Evolutionary conservation across 2,113 vertebrate species (phyloP).

Genomic region (Leptocoma aspasia): DNA sequence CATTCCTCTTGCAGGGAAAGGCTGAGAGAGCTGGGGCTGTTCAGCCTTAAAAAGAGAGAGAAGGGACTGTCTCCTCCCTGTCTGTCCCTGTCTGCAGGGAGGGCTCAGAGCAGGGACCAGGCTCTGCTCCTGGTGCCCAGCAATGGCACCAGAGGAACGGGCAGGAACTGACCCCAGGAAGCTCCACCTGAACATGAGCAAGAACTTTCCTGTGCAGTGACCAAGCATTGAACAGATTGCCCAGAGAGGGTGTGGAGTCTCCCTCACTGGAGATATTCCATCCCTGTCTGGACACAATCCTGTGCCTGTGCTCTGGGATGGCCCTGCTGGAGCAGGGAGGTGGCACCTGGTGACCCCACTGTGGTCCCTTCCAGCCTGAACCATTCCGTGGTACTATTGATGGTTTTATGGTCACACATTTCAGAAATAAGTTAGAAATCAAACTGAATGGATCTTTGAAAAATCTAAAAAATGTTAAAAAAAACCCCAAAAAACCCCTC

Average conservation of each 20-base stretch:
- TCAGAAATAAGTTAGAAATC: background rate
- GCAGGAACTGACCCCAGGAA: background rate
- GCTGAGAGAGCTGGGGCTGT: background rate
- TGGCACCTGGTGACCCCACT: background rate
- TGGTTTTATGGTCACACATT: background rate
- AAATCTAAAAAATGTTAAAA: background rate
- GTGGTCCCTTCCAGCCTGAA: background rate
- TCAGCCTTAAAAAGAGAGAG: background rate
- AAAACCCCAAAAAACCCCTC: background rate
- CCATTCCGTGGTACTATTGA: background rate
- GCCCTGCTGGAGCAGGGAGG: background rate
- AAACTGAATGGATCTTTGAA: background rate
- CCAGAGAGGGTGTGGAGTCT: background rate
- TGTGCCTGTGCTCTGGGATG: background rate
- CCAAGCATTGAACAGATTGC: accelerated
- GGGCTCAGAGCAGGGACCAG: background rate
- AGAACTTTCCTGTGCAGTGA: background rate
- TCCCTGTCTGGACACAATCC: accelerated
- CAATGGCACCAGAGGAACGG: accelerated
- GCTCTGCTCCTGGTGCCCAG: background rate
- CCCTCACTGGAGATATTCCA: background rate
- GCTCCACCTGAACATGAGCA: background rate
- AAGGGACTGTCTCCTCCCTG: background rate
- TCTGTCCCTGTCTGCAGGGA: background rate
- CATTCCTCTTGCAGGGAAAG: accelerated